Evolutionary conservation across 1,140 invertebrate genomes (phyloP), one percentile per base, ranked within the genome.

Genomic region (Drosophila quadrilineata): DNA sequence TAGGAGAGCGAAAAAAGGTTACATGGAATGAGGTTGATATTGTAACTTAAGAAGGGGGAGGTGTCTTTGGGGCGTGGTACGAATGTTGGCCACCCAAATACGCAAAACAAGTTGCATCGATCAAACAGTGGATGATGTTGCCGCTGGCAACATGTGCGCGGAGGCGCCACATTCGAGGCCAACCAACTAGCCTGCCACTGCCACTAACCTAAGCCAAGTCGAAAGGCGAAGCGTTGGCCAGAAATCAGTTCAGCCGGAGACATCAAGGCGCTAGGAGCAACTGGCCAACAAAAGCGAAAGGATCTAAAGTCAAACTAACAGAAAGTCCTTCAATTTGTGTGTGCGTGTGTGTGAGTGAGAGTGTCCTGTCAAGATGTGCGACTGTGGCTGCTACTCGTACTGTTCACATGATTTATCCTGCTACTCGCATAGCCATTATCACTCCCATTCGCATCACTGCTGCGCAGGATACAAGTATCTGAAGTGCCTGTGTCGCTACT

Each of bases 381-480:
- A 85, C 57, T 85, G 79, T 64, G 79, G 79, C 71, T 85, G 79
- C 67, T 85, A 85, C 38, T 79, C 74, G 36, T 85, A 85, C 53
- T 85, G 79, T 63, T 71, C 77, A 38, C 79, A 85, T 16, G 79
- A 85, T 64, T 50, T 36, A 33, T 86, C 80, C 71, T 85, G 79
- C 52, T 84, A 76, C 40, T 84, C 73, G 50, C 76, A 84, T 54
- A 67, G 58, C 26, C 79, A 85, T 28, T 76, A 60, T 43, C 76
- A 80, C 40, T 60, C 65, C 35, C 77, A 84, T 22, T 85, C 80
- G 58, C 79, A 85, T 64, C 79, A 85, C 19, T 85, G 79, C 71
- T 85, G 79, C 41, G 80, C 79, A n/a, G 79, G 79, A 17, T 85
- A 85, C 49, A 85, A 85, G 71, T 85, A 85, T 79, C 74, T 85